phyloP scores from a whole-genome alignment of 2,797 vertebrate species.

The Coluber constrictor region DNA sequence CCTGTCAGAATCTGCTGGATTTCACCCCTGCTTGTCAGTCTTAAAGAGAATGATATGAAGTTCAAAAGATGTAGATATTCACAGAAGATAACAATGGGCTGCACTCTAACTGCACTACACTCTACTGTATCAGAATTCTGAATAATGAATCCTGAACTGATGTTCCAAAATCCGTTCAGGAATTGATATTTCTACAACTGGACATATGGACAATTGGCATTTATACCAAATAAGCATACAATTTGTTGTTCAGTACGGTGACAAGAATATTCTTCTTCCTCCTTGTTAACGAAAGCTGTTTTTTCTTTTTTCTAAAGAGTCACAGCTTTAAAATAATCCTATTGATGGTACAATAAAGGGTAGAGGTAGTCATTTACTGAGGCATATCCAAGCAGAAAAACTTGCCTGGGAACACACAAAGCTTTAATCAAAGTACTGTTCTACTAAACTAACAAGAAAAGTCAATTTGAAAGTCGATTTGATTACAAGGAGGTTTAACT shows the following conservation, averaged over 20 bases:
- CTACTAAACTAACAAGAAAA: not conserved
- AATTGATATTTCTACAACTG: not conserved
- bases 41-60: not conserved
- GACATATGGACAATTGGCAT: not conserved
- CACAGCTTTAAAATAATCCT: not conserved
- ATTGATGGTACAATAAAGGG: not conserved
- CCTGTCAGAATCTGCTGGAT: too few relatives aligned
- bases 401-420: not conserved
- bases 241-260: too few relatives aligned
- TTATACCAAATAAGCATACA: not conserved
- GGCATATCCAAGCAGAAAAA: not conserved
- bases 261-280: not conserved
- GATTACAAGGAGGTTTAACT: not conserved
- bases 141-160: not conserved
- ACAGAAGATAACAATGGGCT: too few relatives aligned
- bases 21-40: not conserved
- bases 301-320: not conserved
- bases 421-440: not conserved
- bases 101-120: not conserved
- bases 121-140: not conserved
- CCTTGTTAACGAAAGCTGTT: not conserved
- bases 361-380: not conserved
- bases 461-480: not conserved
- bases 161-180: too few relatives aligned
- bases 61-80: not conserved